Evolutionary conservation across 2,113 vertebrate genomes (phyloP).

Genomic region (Pseudopipra pipra): DNA sequence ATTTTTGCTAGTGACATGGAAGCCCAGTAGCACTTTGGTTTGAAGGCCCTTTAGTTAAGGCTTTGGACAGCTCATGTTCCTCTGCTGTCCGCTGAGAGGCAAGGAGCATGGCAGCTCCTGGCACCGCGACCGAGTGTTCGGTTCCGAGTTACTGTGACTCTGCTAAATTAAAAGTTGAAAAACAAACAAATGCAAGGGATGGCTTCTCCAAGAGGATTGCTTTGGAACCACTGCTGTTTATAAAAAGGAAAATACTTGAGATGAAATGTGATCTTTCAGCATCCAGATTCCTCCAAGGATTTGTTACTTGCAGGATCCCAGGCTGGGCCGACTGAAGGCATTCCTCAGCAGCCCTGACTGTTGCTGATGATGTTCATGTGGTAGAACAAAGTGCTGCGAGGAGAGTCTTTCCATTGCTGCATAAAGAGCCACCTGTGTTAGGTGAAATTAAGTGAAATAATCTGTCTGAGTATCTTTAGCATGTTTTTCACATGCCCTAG

Average conservation of each 20-base stretch:
- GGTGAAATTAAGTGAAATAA: not conserved
- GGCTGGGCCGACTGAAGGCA: not conserved
- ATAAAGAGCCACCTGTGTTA: not conserved
- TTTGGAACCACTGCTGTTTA: constrained; percentile 54
- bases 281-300: constrained; percentile 49
- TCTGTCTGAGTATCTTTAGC: not conserved
- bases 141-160: constrained; percentile 17
- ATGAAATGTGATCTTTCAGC: constrained; percentile 54
- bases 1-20: constrained; percentile 28
- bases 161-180: constrained; percentile 35
- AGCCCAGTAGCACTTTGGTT: not conserved
- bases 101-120: constrained; percentile 15
- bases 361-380: not conserved
- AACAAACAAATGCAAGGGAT: constrained; percentile 36
- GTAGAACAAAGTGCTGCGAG: not conserved
- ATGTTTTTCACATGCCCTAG: not conserved
- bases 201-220: constrained; percentile 33
- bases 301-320: constrained; percentile 2
- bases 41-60: not conserved
- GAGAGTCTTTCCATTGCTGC: not conserved
- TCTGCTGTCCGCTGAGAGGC: not conserved
- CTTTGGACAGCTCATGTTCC: not conserved
- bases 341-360: constrained; percentile 21
- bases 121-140: accelerated
- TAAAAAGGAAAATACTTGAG: constrained; percentile 38